These are phyloP conservation scores for Calameuta filiformis DNA, from an alignment of 2,888 invertebrate species.

Conservation along the genomic window DNA sequence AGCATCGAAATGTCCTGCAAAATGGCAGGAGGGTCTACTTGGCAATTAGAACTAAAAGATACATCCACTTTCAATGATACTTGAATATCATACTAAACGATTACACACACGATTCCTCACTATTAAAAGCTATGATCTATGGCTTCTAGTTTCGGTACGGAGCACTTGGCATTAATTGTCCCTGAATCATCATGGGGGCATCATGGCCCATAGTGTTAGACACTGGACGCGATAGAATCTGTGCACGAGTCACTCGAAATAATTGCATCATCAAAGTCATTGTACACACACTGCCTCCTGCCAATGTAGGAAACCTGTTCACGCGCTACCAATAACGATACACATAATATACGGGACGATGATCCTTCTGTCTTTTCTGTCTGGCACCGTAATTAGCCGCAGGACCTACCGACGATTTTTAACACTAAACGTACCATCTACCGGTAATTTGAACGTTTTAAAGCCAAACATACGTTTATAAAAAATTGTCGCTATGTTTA, in stretches of 20 bases:
- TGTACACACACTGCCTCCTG: not conserved
- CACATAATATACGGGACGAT: not conserved
- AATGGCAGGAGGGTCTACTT: not conserved
- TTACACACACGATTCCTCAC: not conserved
- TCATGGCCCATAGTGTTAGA: not conserved
- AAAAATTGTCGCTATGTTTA: too few species aligned
- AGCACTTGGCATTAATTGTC: not conserved
- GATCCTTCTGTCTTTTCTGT: not conserved
- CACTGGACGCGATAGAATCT: not conserved
- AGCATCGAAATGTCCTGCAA: not conserved
- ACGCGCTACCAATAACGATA: not conserved
- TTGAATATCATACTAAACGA: not conserved
- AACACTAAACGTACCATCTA: too few species aligned
- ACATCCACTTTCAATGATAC: not conserved
- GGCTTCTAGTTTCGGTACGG: not conserved
- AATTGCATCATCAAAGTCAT: conserved; percentile 17
- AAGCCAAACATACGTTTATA: too few species aligned
- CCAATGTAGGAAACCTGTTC: not conserved
- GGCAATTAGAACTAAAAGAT: not conserved
- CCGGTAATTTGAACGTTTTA: too few species aligned
- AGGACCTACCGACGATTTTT: not conserved
- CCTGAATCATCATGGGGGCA: not conserved
- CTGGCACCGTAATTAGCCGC: not conserved
- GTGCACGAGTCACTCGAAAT: conserved; percentile 13
- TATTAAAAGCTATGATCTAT: not conserved